Conservation (phyloP, 2,113 vertebrate species). For the Sapayoa aenigma region DNA sequence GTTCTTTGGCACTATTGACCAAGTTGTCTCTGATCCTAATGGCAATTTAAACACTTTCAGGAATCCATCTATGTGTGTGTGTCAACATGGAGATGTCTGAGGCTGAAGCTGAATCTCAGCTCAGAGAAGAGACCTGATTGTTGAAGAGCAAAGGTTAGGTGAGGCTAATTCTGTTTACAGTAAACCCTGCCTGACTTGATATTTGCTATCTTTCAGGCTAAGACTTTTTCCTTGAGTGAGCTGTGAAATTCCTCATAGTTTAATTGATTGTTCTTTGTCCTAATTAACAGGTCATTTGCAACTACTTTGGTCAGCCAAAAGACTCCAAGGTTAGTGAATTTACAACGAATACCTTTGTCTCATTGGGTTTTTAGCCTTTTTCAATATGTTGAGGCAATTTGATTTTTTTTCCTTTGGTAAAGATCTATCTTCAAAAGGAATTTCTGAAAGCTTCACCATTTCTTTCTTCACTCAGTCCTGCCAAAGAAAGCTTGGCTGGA, state of each 20-base stretch:
- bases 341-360: neutral
- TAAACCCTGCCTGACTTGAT: neutral
- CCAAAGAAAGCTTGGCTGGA: neutral
- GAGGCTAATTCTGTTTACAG: neutral
- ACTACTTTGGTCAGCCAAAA: neutral
- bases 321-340: neutral
- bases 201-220: neutral
- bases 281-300: neutral
- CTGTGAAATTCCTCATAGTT: neutral
- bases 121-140: neutral
- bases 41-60: neutral
- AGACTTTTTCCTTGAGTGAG: neutral
- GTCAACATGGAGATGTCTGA: neutral
- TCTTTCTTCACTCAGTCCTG: neutral
- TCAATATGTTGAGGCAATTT: neutral
- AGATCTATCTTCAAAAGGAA: neutral
- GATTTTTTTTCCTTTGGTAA: neutral
- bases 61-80: neutral
- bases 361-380: neutral
- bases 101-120: neutral
- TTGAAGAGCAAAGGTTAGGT: neutral
- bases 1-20: neutral
- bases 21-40: neutral
- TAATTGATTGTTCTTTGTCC: neutral
- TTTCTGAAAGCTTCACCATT: neutral